Base-by-base conservation (phyloP, 2,888 invertebrate genomes). In the Volucella zonaria region DNA sequence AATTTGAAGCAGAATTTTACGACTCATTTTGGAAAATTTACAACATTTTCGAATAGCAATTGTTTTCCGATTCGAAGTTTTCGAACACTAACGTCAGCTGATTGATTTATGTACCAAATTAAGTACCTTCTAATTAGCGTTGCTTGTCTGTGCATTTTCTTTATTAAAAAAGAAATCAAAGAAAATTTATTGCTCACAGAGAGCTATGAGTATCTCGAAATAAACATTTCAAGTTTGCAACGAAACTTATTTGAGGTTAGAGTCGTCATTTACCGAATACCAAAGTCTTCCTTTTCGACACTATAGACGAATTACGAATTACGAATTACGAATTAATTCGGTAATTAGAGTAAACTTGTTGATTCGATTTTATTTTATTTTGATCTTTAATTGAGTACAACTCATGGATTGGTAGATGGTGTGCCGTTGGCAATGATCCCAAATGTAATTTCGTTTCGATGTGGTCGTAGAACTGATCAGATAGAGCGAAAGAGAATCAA, bases 371-470 rank as follows among this genome's bases (percentile, higher is more conserved):
- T 66, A 40, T 18, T 9, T 42, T 66, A 31, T 52, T 14, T 52
- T 51, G 14, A 18, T 51, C 8, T 3, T n/a, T 43, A 43, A 49
- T 49, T 61, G 61, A 43, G 12, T 23, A 8, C 8, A 47, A 11
- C 40, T 59, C 11, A 45, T 0, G 0, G n/a, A 45, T 59, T 14
- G 11, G 14, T 15, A 40, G 58, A 15, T 59, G 58, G 47, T 54
- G 52, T 62, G 66, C 1, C 31, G 3, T 67, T 75, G 75, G 75
- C 75, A 67, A 15, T 15, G 43, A 12, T 51, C 66, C 59, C 58
- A 56, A 40, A 14, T 66, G 8, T 66, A 40, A 62, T 64, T 64
- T 54, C 23, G 14, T 1, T 6, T 54, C 54, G 31, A 31, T 31
- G 23, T 58, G n/a, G 45, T 45, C 40, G 8, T 40, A 49, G 38